Base-by-base conservation (phyloP, 2,888 invertebrate species). In the Seladonia tumulorum region DNA sequence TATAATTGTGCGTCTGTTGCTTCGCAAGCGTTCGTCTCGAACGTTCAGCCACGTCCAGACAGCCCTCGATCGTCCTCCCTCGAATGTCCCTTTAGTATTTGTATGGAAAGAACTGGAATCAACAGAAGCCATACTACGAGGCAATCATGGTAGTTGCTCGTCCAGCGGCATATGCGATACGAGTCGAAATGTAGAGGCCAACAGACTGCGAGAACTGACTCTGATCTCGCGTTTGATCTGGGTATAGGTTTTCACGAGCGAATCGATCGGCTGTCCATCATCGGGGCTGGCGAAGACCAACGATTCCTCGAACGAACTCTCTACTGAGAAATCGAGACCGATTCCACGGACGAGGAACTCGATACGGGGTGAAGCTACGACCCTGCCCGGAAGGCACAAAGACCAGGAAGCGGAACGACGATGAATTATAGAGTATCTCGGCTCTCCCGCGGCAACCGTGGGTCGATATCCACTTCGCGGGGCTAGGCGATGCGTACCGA, bases 391-490 rank as follows among this genome's bases (percentile, higher is more conserved):
- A 72, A 72, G 72, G 72, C 72, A 72, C 81, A 87, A 89, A 88
- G 86, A 82, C 85, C 88, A 88, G 87, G 89, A 89, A 89, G 82
- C 85, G 81, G 81, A 82, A 77, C 82, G 76, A 71, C 83, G 88
- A 89, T 89, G 89, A 89, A 89, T 89, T 89, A 89, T 89, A 87
- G 83, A 89, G 84, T 76, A 81, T 85, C 68, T 10, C 82, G 53
- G 76, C 82, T 77, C 84, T 83, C 81, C 49, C 39, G 68, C 29
- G 5, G 29, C 29, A 29, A 63, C 7, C 63, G 63, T 79, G 63
- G 88, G 82, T 89, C 89, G 89, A 89, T 89, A 88, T 83, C 85
- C 82, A 63, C 87, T 82, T 68, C 42, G 73, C 78, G 53, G 53
- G 63, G 53, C 78, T 79, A 29, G 79, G 71, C 88, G 81, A 87